Base-by-base conservation (phyloP, 2,797 vertebrate species). In the Enteromius paludinosus region DNA sequence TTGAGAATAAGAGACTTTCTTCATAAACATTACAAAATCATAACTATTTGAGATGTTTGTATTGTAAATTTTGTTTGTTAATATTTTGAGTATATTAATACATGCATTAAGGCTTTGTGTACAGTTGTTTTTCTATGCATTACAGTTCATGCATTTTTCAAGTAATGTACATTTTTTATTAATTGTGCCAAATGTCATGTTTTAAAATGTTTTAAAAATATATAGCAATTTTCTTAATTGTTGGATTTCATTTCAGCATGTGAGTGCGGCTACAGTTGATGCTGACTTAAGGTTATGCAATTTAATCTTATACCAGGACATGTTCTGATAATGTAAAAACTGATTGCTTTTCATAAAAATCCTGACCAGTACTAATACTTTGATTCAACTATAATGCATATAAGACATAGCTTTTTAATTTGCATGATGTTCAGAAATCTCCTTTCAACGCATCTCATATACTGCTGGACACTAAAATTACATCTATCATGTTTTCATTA, bases 341-440 rank as follows among this genome's bases (percentile, higher is more conserved):
- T 47, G 74, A 77, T 77, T 77, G 76, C 17, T 78, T 69, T 81
- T 72, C 9, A 23, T 81, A 23, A 64, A 72, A 81, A 25, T 5
- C 20, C 20, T 49, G 28, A 47, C n/a, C 43, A 35, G 30, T 72
- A 8, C 35, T 38, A 25, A 35, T 73, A 35, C 41, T 52, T 52
- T 52, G 38, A 38, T 52, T 62, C 38, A 20, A 45, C 41, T 73
- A 3, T 35, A 4, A 72, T 38, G 14, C 28, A 49, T 35, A 49
- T 23, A 6, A 54, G 45, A 20, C 2, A 33, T 10, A 35, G 66
- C 56, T 62, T 73, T 15, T 79, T 11, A 59, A 56, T 70, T 38
- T 59, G 35, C 66, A 61, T 59, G 11, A 30, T n/a, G 35, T 45
- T 62, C 2, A 49, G 41, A 81, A 81, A 72, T 72, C 68, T 20